Conservation (phyloP, 2,113 vertebrate species). For the Colossoma macropomum region DNA sequence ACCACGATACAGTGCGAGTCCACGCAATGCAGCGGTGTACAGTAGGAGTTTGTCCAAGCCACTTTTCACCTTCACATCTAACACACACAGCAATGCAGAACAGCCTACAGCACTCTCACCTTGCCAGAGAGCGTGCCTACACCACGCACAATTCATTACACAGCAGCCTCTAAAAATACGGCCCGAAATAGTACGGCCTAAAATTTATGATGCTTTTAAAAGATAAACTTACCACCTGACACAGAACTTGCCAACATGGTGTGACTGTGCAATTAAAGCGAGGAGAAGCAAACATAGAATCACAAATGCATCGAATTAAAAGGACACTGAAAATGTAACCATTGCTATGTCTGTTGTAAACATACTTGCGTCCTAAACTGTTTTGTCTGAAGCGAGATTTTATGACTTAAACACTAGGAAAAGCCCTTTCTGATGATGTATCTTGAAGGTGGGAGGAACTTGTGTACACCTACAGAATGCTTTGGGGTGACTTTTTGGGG, state of each 20-base stretch:
- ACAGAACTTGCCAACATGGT: neutral
- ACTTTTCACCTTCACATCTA: slow-evolving; percentile 4
- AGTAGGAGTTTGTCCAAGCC: neutral
- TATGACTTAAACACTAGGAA: no score
- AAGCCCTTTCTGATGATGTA: no score
- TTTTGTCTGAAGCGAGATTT: no score
- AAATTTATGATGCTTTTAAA: slow-evolving; percentile 20
- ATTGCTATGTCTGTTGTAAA: no score
- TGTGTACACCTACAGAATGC: no score
- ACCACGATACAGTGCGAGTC: neutral
- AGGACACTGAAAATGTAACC: no score
- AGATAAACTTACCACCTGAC: neutral
- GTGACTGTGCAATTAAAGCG: slow-evolving; percentile 22
- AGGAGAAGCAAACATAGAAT: neutral
- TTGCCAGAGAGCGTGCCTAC: neutral
- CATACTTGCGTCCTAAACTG: no score
- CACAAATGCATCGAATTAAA: neutral
- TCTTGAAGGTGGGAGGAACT: no score
- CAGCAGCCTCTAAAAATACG: neutral
- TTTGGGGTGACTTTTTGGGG: no score
- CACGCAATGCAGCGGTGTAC: neutral
- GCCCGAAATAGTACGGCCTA: neutral
- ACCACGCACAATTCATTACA: slow-evolving; percentile 14
- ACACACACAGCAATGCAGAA: neutral
- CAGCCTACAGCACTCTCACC: neutral